Evolutionary conservation across 2,888 invertebrate species (phyloP).

Genomic region (Acronicta leporina): DNA sequence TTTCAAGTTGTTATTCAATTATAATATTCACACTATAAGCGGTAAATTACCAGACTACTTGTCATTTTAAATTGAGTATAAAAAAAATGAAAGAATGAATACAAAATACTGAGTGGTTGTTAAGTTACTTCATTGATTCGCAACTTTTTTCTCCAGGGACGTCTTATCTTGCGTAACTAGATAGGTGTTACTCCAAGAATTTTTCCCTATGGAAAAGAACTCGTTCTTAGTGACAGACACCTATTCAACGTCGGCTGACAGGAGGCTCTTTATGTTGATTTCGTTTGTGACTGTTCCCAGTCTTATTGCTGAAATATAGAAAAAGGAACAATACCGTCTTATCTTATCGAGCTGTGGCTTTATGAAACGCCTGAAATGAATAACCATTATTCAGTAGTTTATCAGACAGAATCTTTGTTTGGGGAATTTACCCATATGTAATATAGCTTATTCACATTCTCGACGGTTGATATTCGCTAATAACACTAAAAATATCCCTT

Average conservation of each 20-base stretch:
- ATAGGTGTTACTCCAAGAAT: conserved; percentile 5
- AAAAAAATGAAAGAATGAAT: too few relatives aligned
- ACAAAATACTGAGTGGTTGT: too few relatives aligned
- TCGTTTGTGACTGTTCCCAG: background rate
- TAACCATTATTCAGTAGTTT: too few relatives aligned
- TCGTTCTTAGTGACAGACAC: conserved; percentile 2
- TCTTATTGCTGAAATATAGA: background rate
- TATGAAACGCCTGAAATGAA: background rate
- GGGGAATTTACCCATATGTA: too few relatives aligned
- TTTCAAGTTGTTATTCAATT: too few relatives aligned
- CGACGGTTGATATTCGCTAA: too few relatives aligned
- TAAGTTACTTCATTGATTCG: background rate
- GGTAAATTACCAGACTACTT: too few relatives aligned
- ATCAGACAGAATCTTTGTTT: too few relatives aligned
- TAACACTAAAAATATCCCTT: too few relatives aligned
- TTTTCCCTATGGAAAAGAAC: background rate
- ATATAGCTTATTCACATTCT: too few relatives aligned
- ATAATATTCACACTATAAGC: too few relatives aligned
- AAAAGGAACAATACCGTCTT: background rate
- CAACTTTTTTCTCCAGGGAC: conserved; percentile 6
- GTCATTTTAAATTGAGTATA: too few relatives aligned
- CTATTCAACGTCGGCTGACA: background rate
- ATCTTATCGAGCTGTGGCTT: background rate
- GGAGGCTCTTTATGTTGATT: background rate
- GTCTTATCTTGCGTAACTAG: conserved; percentile 2